phyloP scores from a whole-genome alignment of 2,888 invertebrate species.

The Onthophagus sagittarius region DNA sequence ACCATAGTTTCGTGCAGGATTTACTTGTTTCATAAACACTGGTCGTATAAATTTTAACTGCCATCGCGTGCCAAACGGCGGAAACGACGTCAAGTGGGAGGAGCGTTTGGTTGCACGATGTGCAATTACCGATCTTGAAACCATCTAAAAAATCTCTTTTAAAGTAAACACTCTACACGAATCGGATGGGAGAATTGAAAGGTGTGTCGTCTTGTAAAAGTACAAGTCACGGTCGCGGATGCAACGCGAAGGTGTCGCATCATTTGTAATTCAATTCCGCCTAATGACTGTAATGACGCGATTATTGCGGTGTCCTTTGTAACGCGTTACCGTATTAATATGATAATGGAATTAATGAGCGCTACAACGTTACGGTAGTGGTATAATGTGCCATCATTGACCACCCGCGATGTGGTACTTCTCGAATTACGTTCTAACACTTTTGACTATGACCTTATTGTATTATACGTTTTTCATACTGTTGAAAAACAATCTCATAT shows the following conservation, averaged over 20 bases:
- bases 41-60: constrained; percentile 6
- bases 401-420: not conserved
- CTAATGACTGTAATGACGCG: not conserved
- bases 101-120: not conserved
- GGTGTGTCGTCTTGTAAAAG: not conserved
- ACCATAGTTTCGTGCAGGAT: constrained; percentile 1
- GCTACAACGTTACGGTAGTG: not conserved
- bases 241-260: not conserved
- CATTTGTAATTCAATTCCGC: not conserved
- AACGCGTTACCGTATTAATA: not conserved
- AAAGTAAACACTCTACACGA: not conserved
- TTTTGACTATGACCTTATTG: too few relatives aligned
- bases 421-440: not conserved
- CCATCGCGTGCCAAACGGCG: constrained; percentile 11
- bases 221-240: not conserved
- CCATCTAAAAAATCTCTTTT: not conserved
- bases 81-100: not conserved
- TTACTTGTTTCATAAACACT: constrained; percentile 10
- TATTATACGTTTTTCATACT: too few relatives aligned
- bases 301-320: not conserved
- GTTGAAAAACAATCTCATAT: too few relatives aligned
- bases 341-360: not conserved
- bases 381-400: not conserved
- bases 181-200: not conserved
- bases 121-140: not conserved